Percentiles rank a stretch among this genome's conserved stretches.
phyloP scores from a whole-genome alignment of 2,113 vertebrate genomes.

The Dipodomys ordii region DNA sequence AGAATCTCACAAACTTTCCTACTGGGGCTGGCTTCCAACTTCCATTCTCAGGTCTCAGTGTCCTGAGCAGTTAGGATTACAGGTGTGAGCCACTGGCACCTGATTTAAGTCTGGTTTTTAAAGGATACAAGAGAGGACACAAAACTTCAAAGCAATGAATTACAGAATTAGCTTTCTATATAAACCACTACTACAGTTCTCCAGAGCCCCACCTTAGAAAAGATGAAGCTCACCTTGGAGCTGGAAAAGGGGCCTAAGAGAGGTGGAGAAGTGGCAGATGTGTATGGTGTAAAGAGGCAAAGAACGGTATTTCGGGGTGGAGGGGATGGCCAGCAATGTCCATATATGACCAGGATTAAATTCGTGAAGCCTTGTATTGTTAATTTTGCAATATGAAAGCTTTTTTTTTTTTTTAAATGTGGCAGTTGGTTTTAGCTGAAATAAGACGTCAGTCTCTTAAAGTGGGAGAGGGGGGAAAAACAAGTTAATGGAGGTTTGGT shows the following conservation, averaged over 20 bases:
- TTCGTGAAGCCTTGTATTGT: no score
- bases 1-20: no score
- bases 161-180: neutral
- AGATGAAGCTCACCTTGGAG: neutral
- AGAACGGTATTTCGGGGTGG: neutral
- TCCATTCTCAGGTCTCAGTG: no score
- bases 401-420: no score
- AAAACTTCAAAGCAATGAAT: neutral
- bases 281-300: neutral
- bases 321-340: neutral
- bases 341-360: neutral
- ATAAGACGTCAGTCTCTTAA: neutral
- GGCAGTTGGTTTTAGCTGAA: neutral
- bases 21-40: no score
- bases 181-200: neutral
- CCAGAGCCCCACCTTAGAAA: neutral
- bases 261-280: neutral
- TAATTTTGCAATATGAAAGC: no score
- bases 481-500: neutral
- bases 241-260: neutral
- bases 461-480: neutral
- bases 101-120: neutral
- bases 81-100: neutral
- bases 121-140: neutral
- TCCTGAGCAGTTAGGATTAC: no score